Base-by-base conservation (phyloP, 2,888 invertebrate species). In the Acleris laterana region DNA sequence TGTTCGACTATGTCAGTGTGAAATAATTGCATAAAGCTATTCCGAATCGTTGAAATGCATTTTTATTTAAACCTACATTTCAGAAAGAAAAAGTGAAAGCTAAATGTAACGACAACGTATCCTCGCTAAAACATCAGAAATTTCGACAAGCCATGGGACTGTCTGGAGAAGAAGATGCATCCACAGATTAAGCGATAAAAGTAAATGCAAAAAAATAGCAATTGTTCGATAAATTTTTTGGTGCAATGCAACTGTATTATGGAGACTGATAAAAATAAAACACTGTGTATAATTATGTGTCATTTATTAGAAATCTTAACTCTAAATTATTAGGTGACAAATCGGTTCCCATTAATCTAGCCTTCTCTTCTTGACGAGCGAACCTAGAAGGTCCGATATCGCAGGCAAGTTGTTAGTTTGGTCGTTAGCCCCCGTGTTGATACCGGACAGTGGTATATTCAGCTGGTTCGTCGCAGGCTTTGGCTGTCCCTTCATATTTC, bases 301-400 rank as follows among this genome's bases (percentile, higher is more conserved):
- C 61, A 25, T 75, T 71, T 69, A 66, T 66, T 68, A 63, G 63
- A 72, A 68, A 67, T 66, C 63, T 68, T 51, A 70, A 65, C 57
- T 20, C 64, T 72, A 38, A 46, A 46, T 71, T 69, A 69, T 68
- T 17, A 66, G 68, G 70, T 69, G 71, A 71, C 72, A 69, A 60
- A 48, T 69, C 57, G 69, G 70, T 59, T 68, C 69, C 68, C 11
- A 68, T 93, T 89, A 96, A 70, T 97, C 97, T 70, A 96, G 87
- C 74, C 96, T 93, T 74, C 96, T 93, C 80, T 97, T 97, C 88
- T 97, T 97, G 67, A 97, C 96, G 63, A 97, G 90, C 13, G 96
- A 96, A 65, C 97, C 97, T 55, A 97, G 90, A 72, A 97, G 94
- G 87, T 97, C 97, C 0, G 97, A 97, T 75, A 97, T 97, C 2